A percentile compares a stretch with the other conserved stretches of the same genome.
Conservation (phyloP, 1,140 invertebrate genomes). For the Ericerus pela region DNA sequence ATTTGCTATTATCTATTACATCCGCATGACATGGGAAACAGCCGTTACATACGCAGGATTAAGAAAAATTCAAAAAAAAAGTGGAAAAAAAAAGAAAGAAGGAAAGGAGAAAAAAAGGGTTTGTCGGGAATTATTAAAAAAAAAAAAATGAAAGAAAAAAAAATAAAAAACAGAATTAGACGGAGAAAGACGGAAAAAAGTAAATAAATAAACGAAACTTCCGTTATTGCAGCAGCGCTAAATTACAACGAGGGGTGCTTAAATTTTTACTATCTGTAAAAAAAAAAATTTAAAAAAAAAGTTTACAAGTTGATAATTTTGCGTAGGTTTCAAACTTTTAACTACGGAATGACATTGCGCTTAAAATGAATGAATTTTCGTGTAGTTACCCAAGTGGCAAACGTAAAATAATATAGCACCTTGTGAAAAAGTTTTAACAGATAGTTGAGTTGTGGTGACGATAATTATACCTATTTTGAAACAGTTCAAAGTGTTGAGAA, state of each 20-base stretch:
- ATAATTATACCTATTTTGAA: too few relatives aligned
- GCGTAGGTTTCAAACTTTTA: too few relatives aligned
- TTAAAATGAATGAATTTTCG: too few relatives aligned
- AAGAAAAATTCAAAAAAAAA: constrained; percentile 1
- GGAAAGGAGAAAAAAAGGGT: constrained; percentile 4
- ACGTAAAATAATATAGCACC: too few relatives aligned
- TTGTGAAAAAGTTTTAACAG: too few relatives aligned
- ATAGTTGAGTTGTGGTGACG: too few relatives aligned
- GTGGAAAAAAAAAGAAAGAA: background rate
- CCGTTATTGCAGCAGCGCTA: constrained; percentile 3
- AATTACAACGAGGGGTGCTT: constrained; percentile 9
- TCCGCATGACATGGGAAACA: constrained; percentile 11
- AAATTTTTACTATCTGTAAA: constrained; percentile 2
- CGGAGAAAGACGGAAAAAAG: too few relatives aligned
- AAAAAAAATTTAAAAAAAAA: background rate
- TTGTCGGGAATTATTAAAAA: background rate
- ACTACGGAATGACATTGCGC: too few relatives aligned
- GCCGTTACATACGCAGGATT: constrained; percentile 6
- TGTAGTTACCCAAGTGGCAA: too few relatives aligned
- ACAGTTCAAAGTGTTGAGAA: too few relatives aligned
- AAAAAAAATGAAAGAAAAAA: background rate
- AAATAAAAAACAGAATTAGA: too few relatives aligned
- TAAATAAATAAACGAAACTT: background rate
- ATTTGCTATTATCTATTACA: constrained; percentile 10
- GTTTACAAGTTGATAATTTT: background rate